phyloP scores from a whole-genome alignment of 2,888 invertebrate species.

The Drosophila anceps region DNA sequence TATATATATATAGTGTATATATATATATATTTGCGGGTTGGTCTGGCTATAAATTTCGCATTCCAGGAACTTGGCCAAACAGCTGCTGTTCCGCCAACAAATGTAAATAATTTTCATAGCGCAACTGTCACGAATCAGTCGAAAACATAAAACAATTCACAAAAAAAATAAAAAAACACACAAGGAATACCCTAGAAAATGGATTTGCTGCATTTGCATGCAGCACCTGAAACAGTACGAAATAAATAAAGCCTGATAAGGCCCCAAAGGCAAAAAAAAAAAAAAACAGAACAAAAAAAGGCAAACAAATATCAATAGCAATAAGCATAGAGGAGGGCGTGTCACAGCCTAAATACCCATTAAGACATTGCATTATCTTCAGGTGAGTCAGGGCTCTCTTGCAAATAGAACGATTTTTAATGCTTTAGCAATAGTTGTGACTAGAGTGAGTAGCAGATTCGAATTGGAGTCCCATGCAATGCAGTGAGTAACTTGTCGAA shows the following conservation, averaged over 20 bases:
- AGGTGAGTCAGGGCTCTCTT: not conserved
- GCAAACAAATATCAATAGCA: not conserved
- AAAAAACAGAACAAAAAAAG: not conserved
- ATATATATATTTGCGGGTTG: not conserved
- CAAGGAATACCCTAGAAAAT: not conserved
- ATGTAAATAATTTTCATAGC: constrained; percentile 5
- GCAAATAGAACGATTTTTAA: not conserved
- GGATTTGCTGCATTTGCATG: no score
- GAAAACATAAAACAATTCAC: constrained; percentile 7
- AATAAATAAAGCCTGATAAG: not conserved
- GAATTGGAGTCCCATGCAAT: not conserved
- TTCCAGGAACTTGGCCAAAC: constrained; percentile 36
- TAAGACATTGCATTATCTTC: not conserved
- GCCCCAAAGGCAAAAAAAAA: not conserved
- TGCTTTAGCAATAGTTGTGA: not conserved
- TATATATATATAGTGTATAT: not conserved
- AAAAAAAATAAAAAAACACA: not conserved
- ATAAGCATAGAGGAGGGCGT: not conserved
- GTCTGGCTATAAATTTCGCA: constrained; percentile 11
- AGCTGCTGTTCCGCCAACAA: constrained; percentile 20
- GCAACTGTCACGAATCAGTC: constrained; percentile 22
- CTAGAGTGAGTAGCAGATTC: not conserved
- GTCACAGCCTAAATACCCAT: not conserved
- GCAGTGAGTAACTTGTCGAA: not conserved
- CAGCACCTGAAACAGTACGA: not conserved